Evolutionary conservation across 2,113 vertebrate genomes (phyloP).

Genomic region (Ceyx margarethae): DNA sequence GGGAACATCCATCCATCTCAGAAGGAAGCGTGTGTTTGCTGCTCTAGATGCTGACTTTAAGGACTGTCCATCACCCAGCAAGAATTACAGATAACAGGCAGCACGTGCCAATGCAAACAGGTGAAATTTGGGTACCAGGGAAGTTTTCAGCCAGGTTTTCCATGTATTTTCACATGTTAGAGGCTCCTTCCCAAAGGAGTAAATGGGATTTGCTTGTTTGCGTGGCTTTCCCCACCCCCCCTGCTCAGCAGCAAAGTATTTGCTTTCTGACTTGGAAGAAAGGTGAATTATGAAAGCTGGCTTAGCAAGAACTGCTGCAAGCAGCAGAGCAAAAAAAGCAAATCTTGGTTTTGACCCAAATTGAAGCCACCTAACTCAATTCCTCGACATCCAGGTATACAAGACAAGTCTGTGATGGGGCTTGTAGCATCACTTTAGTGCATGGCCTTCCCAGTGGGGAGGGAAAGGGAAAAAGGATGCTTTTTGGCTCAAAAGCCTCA

Average conservation of each 20-base stretch:
- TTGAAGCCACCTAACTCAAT: not conserved
- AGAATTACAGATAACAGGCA: not conserved
- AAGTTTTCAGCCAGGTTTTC: not conserved
- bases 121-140: not conserved
- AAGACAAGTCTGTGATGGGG: accelerated
- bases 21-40: not conserved
- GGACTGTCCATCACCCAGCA: not conserved
- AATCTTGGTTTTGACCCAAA: not conserved
- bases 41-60: not conserved
- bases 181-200: not conserved
- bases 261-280: not conserved
- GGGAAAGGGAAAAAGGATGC: not conserved
- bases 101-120: accelerated
- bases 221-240: accelerated
- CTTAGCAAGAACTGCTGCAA: not conserved
- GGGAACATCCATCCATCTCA: not conserved
- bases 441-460: accelerated
- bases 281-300: not conserved
- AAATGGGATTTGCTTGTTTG: not conserved
- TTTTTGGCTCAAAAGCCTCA: not conserved
- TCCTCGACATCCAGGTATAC: not conserved
- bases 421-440: accelerated
- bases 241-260: not conserved
- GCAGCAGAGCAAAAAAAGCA: not conserved
- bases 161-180: not conserved